Evolutionary conservation across 1,140 invertebrate genomes (phyloP).

Genomic region (Drosophila rhopaloa): DNA sequence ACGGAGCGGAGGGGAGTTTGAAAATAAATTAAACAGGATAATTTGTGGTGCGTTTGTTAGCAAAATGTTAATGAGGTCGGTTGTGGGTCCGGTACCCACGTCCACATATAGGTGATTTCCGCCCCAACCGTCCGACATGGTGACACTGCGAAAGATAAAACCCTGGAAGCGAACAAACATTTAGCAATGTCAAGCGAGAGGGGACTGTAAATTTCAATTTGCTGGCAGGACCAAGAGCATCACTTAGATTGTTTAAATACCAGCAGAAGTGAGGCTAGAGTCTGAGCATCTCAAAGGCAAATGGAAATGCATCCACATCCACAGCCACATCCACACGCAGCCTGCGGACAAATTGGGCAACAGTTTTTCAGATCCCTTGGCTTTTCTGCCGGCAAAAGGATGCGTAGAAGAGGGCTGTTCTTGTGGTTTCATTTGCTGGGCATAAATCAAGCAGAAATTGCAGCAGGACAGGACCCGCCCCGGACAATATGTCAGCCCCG

Average conservation of each 20-base stretch:
- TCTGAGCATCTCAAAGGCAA: slow-evolving; percentile 12
- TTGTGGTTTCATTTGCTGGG: slow-evolving; percentile 64
- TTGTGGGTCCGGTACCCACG: not conserved
- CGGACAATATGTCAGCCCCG: slow-evolving; percentile 25
- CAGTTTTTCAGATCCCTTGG: slow-evolving; percentile 49
- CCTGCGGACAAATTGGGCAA: slow-evolving; percentile 59
- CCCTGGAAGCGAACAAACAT: slow-evolving; percentile 25
- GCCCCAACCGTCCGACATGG: not conserved
- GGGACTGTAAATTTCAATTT: slow-evolving; percentile 67
- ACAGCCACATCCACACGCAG: slow-evolving; percentile 23
- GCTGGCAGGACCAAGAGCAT: slow-evolving; percentile 39
- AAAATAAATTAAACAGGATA: slow-evolving; percentile 57
- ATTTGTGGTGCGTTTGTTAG: slow-evolving; percentile 70
- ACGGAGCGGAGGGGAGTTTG: slow-evolving; percentile 25
- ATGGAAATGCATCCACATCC: slow-evolving; percentile 27
- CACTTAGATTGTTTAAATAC: slow-evolving; percentile 61
- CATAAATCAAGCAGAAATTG: slow-evolving; percentile 69
- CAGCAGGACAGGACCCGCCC: slow-evolving; percentile 14
- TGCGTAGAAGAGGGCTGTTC: slow-evolving; percentile 6
- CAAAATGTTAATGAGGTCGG: slow-evolving; percentile 53
- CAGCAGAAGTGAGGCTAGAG: slow-evolving; percentile 31
- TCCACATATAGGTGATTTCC: slow-evolving; percentile 19
- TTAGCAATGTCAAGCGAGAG: slow-evolving; percentile 36
- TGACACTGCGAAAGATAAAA: slow-evolving; percentile 32
- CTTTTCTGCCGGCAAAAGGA: slow-evolving; percentile 6